phyloP scores from a whole-genome alignment of 2,888 invertebrate genomes.

The Nomada lathburiana region DNA sequence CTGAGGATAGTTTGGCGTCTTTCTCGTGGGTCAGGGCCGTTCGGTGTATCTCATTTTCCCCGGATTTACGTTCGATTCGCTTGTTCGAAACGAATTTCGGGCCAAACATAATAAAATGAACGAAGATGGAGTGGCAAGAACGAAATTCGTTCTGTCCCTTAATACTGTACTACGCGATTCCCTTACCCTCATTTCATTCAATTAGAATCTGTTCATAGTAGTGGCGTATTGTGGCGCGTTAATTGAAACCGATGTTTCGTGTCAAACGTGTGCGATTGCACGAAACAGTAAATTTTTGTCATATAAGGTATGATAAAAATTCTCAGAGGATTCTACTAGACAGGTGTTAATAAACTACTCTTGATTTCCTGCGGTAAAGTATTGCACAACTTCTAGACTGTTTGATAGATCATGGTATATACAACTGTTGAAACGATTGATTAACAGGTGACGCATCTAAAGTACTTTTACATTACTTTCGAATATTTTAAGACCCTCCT shows the following conservation, averaged over 20 bases:
- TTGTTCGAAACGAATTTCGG: constrained; percentile 12
- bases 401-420: too few relatives aligned
- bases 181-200: constrained; percentile 23
- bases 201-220: background rate
- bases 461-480: background rate
- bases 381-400: too few relatives aligned
- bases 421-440: too few relatives aligned
- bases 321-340: background rate
- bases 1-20: background rate
- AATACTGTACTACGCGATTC: background rate
- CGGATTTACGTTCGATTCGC: constrained; percentile 36
- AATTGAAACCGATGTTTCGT: background rate
- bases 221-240: background rate
- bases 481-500: background rate
- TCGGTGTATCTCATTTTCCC: constrained; percentile 36
- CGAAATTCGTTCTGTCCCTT: background rate
- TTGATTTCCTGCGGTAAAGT: background rate
- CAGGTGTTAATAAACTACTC: background rate
- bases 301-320: background rate
- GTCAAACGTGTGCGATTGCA: too few relatives aligned
- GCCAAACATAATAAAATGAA: constrained; percentile 29
- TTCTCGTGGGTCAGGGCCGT: constrained; percentile 13
- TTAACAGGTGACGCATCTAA: background rate
- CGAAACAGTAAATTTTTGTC: too few relatives aligned
- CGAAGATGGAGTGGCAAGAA: constrained; percentile 2